phyloP scores from a whole-genome alignment of 2,113 vertebrate species.

The Pseudorhombus dupliciocellatus region DNA sequence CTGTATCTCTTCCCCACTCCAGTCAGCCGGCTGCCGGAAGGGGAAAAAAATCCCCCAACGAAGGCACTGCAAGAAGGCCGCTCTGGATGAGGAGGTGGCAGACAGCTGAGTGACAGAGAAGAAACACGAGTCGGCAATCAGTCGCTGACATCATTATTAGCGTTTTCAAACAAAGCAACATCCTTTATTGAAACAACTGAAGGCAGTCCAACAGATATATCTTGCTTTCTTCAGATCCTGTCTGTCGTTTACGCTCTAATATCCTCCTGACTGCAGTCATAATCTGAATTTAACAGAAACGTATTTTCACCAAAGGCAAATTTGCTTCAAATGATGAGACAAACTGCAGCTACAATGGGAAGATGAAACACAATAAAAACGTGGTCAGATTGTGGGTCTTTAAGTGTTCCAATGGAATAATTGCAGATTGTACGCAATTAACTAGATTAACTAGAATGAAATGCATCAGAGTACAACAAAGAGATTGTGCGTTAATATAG shows the following conservation, averaged over 20 bases:
- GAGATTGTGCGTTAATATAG: too few species aligned
- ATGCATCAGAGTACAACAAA: too few species aligned
- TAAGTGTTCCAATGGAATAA: neutral
- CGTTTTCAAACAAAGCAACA: neutral
- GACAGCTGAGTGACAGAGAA: constrained; percentile 69
- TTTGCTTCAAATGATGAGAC: too few species aligned
- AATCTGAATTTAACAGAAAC: too few species aligned
- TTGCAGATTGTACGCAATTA: neutral
- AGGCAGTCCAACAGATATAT: neutral
- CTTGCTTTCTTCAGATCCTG: too few species aligned
- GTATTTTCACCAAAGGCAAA: too few species aligned
- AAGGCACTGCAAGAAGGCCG: constrained; percentile 84
- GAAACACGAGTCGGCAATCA: neutral
- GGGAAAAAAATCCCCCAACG: constrained; percentile 91
- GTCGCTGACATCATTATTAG: neutral
- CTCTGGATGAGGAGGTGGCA: constrained; percentile 60
- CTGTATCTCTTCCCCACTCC: constrained; percentile 66
- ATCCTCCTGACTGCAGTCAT: too few species aligned
- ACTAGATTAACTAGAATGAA: neutral
- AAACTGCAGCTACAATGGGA: too few species aligned
- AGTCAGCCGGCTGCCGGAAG: constrained; percentile 1
- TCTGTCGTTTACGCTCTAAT: too few species aligned
- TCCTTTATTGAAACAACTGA: neutral
- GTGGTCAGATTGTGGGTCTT: neutral
- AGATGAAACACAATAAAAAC: too few species aligned